Percentiles rank a stretch among this genome's conserved stretches.
These are phyloP conservation scores for Nyctibius bracteatus DNA, from an alignment of 2,113 vertebrate species.

Conservation along the genomic window DNA sequence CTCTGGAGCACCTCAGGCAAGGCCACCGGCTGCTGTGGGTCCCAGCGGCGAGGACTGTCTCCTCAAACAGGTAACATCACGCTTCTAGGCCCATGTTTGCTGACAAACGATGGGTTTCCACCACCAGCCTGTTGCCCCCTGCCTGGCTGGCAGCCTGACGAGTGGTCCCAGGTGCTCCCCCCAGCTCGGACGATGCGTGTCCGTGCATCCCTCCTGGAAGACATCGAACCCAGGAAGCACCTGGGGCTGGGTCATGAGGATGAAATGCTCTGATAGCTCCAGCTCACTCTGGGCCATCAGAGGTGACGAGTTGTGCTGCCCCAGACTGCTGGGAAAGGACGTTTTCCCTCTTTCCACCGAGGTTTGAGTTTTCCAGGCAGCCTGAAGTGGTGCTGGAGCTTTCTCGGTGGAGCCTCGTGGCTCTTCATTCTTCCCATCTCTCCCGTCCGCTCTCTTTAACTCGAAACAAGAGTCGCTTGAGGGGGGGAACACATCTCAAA, in stretches of 20 bases:
- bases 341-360: background rate
- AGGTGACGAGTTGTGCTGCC: background rate
- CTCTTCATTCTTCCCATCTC: background rate
- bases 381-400: background rate
- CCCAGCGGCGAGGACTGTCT: accelerated
- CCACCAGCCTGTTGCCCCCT: background rate
- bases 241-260: background rate
- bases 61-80: accelerated
- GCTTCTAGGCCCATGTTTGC: background rate
- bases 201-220: background rate
- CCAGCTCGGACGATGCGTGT: accelerated
- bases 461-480: background rate
- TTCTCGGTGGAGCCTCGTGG: background rate
- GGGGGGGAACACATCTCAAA: background rate
- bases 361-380: background rate
- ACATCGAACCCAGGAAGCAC: accelerated
- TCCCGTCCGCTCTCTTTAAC: background rate
- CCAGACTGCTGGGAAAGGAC: background rate
- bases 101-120: background rate
- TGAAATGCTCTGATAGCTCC: background rate
- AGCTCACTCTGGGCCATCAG: background rate
- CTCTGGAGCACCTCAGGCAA: background rate
- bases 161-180: background rate
- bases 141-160: background rate
- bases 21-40: accelerated